Percentiles rank a stretch among this genome's conserved stretches.
Evolutionary conservation across 2,888 invertebrate species (phyloP).

Genomic region (Melangyna quadrimaculata): DNA sequence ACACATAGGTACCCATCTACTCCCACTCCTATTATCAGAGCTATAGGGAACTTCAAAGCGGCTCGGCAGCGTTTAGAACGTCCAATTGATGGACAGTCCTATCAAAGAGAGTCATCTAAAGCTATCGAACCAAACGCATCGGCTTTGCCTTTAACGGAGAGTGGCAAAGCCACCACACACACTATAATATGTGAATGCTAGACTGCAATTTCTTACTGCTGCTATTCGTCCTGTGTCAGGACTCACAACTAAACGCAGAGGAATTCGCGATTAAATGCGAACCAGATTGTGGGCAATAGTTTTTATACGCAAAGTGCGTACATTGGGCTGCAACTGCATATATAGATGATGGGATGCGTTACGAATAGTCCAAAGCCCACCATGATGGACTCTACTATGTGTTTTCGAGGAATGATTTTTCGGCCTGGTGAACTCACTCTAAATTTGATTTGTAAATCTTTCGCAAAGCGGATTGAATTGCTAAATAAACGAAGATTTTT

Average conservation of each 20-base stretch:
- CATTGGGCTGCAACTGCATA: constrained; percentile 8
- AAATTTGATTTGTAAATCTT: constrained; percentile 71
- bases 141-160: constrained; percentile 53
- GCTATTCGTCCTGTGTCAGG: constrained; percentile 29
- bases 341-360: too few species aligned
- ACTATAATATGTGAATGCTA: constrained; percentile 15
- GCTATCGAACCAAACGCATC: constrained; percentile 58
- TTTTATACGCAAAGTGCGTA: constrained; percentile 69
- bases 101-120: constrained; percentile 65
- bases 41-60: constrained; percentile 43
- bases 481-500: constrained; percentile 66
- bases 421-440: constrained; percentile 70
- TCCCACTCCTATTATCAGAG: neutral
- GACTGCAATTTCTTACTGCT: constrained; percentile 30
- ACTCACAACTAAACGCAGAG: constrained; percentile 31
- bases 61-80: constrained; percentile 40
- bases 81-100: constrained; percentile 66
- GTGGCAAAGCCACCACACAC: constrained; percentile 53
- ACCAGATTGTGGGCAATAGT: constrained; percentile 70
- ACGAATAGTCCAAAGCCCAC: neutral
- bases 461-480: constrained; percentile 68
- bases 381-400: neutral
- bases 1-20: neutral
- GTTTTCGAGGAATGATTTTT: constrained; percentile 63
- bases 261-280: constrained; percentile 71